Evolutionary conservation across 2,113 vertebrate genomes (phyloP), one percentile per base, ranked within the genome.

Genomic region (Cricetomys ansorgei): DNA sequence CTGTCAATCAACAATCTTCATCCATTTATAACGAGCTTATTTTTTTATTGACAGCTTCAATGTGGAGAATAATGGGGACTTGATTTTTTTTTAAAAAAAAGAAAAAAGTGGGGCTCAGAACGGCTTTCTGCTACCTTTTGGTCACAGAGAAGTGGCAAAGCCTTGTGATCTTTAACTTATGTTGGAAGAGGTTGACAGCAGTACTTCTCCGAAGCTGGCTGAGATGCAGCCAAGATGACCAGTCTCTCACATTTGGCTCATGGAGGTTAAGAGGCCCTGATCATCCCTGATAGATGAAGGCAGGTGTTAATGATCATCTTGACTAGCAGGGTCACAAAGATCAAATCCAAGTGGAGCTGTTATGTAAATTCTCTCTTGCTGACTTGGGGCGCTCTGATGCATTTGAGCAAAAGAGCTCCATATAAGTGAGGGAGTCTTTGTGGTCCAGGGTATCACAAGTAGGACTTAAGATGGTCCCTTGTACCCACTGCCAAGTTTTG

Each of bases 1-100:
- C 97, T 97, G 96, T 97, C 97, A 97, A 97, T 97, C 97, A 97
- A 97, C 95, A 95, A 96, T 91, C 96, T 97, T 96, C 96, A 97
- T 93, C 91, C 95, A 97, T 95, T 96, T 97, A 96, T 94, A 97
- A 97, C 92, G 93, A 96, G 95, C 2, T 69, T n/a, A n/a, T 93
- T 94, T 89, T 96, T 94, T 89, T 64, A 95, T 80, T 97, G 97
- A 97, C 97, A 97, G 87, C 45, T 93, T 97, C 3, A 0, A 75
- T 84, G 86, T 96, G 92, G 95, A 96, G 91, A 95, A 91, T 86
- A 96, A 94, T 97, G 97, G 89, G 83, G 67, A 93, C 69, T 96
- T 86, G n/a, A n/a, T n/a, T 96, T 89, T 89, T 48, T 37, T 40
- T n/a, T 55, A 83, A 45, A 48, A 57, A 93, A 97, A 48, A 57